Conservation (phyloP, 2,797 vertebrate genomes). For the Cossypha caffra region DNA sequence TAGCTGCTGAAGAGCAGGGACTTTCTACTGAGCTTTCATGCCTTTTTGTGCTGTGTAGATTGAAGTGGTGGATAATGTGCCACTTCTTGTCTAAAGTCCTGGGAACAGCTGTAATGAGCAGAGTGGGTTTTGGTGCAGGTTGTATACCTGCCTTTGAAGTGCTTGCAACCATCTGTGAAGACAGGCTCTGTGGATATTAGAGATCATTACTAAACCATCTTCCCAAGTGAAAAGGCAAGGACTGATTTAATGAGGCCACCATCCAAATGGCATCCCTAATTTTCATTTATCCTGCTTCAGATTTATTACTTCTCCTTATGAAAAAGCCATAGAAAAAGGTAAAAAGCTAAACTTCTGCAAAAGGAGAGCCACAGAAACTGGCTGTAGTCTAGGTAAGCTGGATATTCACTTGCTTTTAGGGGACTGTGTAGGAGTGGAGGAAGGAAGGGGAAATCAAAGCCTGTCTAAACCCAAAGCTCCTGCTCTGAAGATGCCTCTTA, state of each 20-base stretch:
- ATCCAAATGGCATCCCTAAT: constrained; percentile 18
- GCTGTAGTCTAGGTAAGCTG: constrained; percentile 22
- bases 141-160: constrained; percentile 53
- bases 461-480: not conserved
- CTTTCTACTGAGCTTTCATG: constrained; percentile 35
- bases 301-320: constrained; percentile 21
- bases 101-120: constrained; percentile 51
- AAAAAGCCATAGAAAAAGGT: constrained; percentile 39
- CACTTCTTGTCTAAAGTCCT: constrained; percentile 28
- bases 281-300: constrained; percentile 26
- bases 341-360: constrained; percentile 28
- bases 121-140: constrained; percentile 6
- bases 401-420: constrained; percentile 58
- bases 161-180: constrained; percentile 48
- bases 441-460: constrained; percentile 55
- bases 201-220: constrained; percentile 45
- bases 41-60: constrained; percentile 10
- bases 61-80: constrained; percentile 26
- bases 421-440: constrained; percentile 29
- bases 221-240: constrained; percentile 32
- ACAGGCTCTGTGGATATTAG: not conserved
- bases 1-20: not conserved
- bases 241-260: constrained; percentile 48
- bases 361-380: not conserved
- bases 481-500: constrained; percentile 4